phyloP scores from a whole-genome alignment of 2,113 vertebrate species.

The Accipiter virgatus region DNA sequence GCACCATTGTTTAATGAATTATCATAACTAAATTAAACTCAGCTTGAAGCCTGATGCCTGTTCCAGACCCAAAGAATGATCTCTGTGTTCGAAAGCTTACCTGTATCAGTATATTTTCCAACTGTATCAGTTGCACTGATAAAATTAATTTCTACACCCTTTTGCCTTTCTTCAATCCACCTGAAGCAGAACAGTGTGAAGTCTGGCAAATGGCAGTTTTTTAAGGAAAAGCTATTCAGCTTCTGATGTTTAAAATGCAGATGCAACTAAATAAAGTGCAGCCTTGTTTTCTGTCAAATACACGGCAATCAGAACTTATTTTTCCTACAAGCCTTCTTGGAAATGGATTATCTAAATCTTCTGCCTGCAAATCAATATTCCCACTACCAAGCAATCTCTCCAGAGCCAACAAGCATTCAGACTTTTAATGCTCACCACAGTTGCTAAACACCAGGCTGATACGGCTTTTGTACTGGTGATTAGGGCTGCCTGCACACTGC shows the following conservation, averaged over 20 bases:
- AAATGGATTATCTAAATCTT: constrained; percentile 2
- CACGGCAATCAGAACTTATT: not conserved
- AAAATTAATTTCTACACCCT: not conserved
- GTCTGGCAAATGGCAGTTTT: not conserved
- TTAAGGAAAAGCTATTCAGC: not conserved
- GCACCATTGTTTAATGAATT: not conserved
- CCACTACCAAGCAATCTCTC: not conserved
- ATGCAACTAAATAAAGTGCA: not conserved
- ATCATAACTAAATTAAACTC: not conserved
- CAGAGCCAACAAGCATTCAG: not conserved
- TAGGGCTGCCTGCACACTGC: not conserved
- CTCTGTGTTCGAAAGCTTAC: not conserved
- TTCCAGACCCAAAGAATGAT: not conserved
- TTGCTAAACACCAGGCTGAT: not conserved
- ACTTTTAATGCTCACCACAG: not conserved
- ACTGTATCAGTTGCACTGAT: not conserved
- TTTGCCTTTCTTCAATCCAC: not conserved
- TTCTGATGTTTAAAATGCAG: not conserved
- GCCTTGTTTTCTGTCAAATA: not conserved
- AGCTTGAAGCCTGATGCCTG: not conserved
- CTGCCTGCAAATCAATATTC: not conserved
- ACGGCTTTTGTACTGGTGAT: not conserved
- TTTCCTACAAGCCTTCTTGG: not conserved
- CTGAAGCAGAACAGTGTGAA: not conserved
- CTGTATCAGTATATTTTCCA: not conserved